Base-by-base conservation (phyloP, 1,140 invertebrate species). In the Muscidifurax raptorellus region DNA sequence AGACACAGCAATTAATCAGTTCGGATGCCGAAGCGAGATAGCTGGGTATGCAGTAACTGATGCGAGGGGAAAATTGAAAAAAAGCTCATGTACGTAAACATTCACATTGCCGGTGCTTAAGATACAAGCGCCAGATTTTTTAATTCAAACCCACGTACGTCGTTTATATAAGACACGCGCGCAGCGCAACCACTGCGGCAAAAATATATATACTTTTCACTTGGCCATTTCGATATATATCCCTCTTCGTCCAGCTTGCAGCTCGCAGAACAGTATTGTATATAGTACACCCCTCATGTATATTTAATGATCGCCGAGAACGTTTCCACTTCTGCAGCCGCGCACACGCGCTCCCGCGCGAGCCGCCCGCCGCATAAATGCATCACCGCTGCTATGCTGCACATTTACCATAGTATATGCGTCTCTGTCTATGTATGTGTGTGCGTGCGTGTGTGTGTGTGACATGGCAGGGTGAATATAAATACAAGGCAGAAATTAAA, bases 241-340 rank as follows among this genome's bases (percentile, higher is more conserved):
- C 28, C 30, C 67, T 18, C 67, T 32, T 10, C 25, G 66, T 7
- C 27, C 12, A 2, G 30, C 30, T 27, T 71, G 27, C 67, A 18
- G 27, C 67, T 2, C 36, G 36, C 36, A 40, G 36, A 6, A 40
- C n/a, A n/a, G n/a, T n/a, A n/a, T n/a, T n/a, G 13, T 75, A 52
- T 18, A 72, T 71, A 72, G 75, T 30, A 27, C 36, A 40, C 83
- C 76, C 88, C 88, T 90, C 89, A 90, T 90, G 89, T 89, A 88
- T 89, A 89, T 89, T 90, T 89, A 89, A 90, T 86, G 88, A 88
- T 83, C 69, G 88, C 84, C 18, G 80, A 69, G 25, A 80, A 47
- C 75, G 64, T 86, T 85, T 86, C 86, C 86, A 88, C 84, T 81
- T 83, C 72, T 84, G 30, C 77, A 80, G 27, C 40, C 69, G 66